phyloP scores from a whole-genome alignment of 2,113 vertebrate genomes.

The Elgaria multicarinata region DNA sequence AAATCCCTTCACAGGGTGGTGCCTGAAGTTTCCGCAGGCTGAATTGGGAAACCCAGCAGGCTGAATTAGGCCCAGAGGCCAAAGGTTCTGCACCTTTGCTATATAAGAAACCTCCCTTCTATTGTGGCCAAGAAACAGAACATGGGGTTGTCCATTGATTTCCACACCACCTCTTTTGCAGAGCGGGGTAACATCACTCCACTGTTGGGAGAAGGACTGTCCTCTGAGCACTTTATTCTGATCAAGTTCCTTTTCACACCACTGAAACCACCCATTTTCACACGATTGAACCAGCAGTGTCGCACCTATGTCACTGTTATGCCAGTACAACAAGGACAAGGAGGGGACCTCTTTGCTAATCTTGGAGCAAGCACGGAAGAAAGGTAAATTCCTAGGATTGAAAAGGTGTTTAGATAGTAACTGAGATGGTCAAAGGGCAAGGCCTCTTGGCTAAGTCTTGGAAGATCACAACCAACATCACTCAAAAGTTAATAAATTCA shows the following conservation, averaged over 20 bases:
- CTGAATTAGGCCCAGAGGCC: no score
- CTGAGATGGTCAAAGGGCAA: no score
- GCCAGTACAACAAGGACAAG: background rate
- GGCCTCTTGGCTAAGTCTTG: no score
- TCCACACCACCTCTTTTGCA: background rate
- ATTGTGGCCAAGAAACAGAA: no score
- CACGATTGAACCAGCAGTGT: background rate
- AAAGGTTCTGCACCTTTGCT: no score
- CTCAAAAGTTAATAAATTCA: no score
- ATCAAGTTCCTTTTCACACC: background rate
- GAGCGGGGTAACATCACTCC: background rate
- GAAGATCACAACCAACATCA: no score
- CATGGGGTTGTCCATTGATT: no score
- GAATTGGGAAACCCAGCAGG: no score
- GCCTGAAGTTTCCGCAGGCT: no score
- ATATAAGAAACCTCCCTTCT: no score
- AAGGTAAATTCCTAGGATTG: background rate
- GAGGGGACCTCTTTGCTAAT: background rate
- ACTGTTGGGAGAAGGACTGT: background rate
- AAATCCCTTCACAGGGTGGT: no score
- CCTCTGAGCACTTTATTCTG: background rate
- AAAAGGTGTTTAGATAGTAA: background rate
- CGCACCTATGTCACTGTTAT: background rate
- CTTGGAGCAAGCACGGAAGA: background rate
- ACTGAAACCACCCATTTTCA: background rate